Conservation (phyloP, 2,797 vertebrate species). For the Poecile montanus region DNA sequence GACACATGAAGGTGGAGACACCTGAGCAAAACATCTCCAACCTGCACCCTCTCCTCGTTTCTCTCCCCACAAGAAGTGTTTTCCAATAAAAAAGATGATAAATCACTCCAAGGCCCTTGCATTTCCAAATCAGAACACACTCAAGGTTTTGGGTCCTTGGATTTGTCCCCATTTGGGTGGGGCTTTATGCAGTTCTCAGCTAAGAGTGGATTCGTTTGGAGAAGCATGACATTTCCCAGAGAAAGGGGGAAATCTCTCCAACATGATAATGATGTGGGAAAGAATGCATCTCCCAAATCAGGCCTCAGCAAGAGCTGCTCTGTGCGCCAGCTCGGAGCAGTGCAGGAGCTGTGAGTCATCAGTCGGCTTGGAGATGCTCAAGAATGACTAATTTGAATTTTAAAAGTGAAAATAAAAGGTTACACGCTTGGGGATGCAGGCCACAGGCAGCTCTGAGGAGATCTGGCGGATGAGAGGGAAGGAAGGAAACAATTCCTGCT, state of each 20-base stretch:
- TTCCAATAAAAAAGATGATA: background rate
- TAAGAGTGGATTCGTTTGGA: background rate
- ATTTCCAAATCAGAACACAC: background rate
- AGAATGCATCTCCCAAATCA: background rate
- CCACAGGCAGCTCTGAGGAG: background rate
- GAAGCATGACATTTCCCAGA: background rate
- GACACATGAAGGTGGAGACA: rapidly evolving
- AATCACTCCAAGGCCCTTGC: background rate
- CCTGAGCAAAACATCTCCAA: background rate
- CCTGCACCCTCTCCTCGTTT: background rate
- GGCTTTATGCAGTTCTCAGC: background rate
- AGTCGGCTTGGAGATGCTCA: background rate
- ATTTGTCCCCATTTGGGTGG: background rate
- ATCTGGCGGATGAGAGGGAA: background rate
- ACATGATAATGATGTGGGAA: background rate
- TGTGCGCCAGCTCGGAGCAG: background rate
- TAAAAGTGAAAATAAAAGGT: background rate
- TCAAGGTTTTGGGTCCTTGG: rapidly evolving
- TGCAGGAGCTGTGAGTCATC: conserved; percentile 18
- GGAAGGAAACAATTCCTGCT: background rate
- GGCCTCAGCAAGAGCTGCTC: background rate
- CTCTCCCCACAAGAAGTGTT: background rate
- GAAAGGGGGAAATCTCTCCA: background rate
- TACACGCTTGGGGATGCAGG: background rate
- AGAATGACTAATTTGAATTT: conserved; percentile 16